Evolutionary conservation across 2,888 invertebrate species (phyloP), one percentile per base, ranked within the genome.

Genomic region (Parasteatoda lunata): DNA sequence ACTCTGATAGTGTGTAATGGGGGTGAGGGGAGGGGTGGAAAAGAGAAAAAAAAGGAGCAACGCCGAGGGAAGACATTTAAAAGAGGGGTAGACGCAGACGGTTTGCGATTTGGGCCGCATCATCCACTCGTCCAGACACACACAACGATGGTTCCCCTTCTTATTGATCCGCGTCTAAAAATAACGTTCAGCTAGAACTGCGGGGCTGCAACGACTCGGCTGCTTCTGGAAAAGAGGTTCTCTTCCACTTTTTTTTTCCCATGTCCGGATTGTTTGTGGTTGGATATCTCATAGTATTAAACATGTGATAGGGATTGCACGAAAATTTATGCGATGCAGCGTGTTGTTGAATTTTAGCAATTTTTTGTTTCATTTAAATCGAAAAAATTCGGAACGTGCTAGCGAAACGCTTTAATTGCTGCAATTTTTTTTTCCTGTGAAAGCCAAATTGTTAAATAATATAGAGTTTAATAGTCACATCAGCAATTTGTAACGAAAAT

Each of bases 121-220:
- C 85, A 86, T 86, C 80, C 77, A 70, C 47, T 71, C 75, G 75
- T 54, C 65, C 65, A 65, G 52, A 71, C 85, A 81, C 80, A 75
- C 54, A 72, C 59, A 68, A 64, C 59, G 69, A 69, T 68, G 76
- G 76, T 72, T 72, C 66, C 77, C 77, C 69, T 49, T 79, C 52
- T 65, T 88, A 88, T 88, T 88, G 88, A 88, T 88, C 85, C 71
- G 83, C 77, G 76, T 82, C 88, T 88, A 88, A 88, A 88, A 88
- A 88, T 88, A 88, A 88, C 83, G 88, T 70, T 75, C 78, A 88
- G 88, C 88, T 88, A 71, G 77, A 66, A 77, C 85, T 54, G 72
- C 87, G 73, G 88, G 83, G 88, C 76, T 73, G 69, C 68, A 30
- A 75, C 30, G 8, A 30, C 65, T 59, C 54, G 54, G 84, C 76